Conservation (phyloP, 2,797 vertebrate species). For the Cephalopachus bancanus region DNA sequence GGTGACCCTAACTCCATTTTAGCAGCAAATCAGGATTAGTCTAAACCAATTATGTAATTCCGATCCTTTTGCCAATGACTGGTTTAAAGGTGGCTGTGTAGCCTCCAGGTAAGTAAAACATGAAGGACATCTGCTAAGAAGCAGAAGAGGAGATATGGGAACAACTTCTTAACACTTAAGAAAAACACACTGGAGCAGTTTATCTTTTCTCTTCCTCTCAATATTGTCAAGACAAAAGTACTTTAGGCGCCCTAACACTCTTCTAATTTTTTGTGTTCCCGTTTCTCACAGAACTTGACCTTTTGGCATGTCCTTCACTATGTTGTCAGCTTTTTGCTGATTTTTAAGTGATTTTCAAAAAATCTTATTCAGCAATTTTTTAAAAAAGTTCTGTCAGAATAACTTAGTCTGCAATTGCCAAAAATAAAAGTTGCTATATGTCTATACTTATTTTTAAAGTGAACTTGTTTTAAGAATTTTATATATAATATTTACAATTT, state of each 20-base stretch:
- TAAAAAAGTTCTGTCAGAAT: background rate
- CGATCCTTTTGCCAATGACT: background rate
- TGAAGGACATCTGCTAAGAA: background rate
- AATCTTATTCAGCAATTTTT: background rate
- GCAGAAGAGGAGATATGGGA: background rate
- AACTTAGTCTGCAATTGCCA: background rate
- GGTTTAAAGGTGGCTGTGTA: background rate
- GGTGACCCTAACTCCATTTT: background rate
- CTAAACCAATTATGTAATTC: conserved; percentile 19
- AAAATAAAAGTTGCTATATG: conserved; percentile 39
- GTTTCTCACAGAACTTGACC: background rate
- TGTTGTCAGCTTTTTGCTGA: background rate
- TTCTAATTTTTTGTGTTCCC: background rate
- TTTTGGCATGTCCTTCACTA: background rate
- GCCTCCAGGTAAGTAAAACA: background rate
- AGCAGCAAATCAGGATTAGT: background rate
- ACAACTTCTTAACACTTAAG: background rate
- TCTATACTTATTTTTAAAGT: background rate
- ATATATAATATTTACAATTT: conserved; percentile 8
- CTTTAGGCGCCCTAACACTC: background rate
- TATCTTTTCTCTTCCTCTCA: background rate
- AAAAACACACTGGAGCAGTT: background rate
- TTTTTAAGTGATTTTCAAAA: background rate
- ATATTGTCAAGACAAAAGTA: background rate
- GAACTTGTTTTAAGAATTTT: conserved; percentile 51